Evolutionary conservation across 2,797 vertebrate genomes (phyloP).

Genomic region (Brachyrhaphis roseni): DNA sequence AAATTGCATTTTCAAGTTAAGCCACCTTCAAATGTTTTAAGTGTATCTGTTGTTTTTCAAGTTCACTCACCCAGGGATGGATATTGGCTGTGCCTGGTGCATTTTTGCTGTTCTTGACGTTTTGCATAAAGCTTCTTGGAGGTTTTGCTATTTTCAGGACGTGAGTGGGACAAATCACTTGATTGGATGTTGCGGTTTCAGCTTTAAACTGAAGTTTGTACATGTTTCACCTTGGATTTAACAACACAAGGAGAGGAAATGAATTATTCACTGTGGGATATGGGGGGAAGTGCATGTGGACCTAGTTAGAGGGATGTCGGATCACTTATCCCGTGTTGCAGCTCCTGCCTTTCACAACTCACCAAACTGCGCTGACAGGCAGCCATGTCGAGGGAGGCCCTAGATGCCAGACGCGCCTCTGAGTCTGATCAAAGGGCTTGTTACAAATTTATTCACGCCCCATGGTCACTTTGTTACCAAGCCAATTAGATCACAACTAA

Average conservation of each 20-base stretch:
- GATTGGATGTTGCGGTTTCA: not conserved
- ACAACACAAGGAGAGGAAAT: conserved; percentile 17
- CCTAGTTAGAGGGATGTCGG: conserved; percentile 13
- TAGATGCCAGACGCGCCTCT: conserved; percentile 38
- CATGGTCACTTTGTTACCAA: conserved; percentile 70
- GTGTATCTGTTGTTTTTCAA: conserved; percentile 2
- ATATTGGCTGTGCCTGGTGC: not conserved
- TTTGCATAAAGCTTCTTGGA: not conserved
- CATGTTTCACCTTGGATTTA: conserved; percentile 26
- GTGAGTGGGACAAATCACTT: not conserved
- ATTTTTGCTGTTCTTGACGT: not conserved
- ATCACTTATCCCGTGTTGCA: conserved; percentile 28
- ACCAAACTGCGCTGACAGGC: conserved; percentile 53
- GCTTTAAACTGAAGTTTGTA: not conserved
- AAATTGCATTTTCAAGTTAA: too few relatives aligned
- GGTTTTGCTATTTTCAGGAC: not conserved
- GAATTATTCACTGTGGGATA: conserved; percentile 15
- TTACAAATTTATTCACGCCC: conserved; percentile 65
- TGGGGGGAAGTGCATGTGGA: conserved; percentile 13
- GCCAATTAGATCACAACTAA: conserved; percentile 72
- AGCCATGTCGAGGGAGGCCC: conserved; percentile 47
- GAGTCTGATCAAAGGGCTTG: conserved; percentile 62
- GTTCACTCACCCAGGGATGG: not conserved
- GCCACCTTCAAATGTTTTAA: too few relatives aligned
- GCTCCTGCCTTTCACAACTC: conserved; percentile 44